A percentile compares a stretch with the other conserved stretches of the same genome.
These are phyloP conservation scores for Cyprichromis sp. DNA, from an alignment of 2,113 vertebrate genomes.

Conservation along the genomic window DNA sequence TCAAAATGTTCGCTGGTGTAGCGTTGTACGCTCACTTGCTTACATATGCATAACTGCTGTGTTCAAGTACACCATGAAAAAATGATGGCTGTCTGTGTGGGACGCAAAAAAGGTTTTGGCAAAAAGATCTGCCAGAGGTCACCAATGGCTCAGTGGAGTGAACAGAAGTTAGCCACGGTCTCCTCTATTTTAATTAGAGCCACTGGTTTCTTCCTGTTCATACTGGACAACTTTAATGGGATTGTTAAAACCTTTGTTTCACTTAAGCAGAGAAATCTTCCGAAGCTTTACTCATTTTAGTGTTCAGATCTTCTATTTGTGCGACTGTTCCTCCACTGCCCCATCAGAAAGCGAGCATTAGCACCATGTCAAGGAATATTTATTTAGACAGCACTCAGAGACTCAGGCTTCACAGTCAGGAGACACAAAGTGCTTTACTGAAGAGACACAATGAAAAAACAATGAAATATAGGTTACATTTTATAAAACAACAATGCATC, in stretches of 20 bases:
- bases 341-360: not conserved
- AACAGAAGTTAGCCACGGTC: not conserved
- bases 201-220: not conserved
- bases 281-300: fast-evolving
- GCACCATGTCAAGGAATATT: not conserved
- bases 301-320: not conserved
- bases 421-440: not conserved
- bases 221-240: not conserved
- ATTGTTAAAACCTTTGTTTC: not conserved
- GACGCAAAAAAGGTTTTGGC: not conserved
- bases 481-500: not conserved
- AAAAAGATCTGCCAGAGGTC: not conserved
- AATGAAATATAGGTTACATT: fast-evolving
- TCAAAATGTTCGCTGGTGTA: not conserved
- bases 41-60: not conserved
- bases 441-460: not conserved
- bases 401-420: not conserved
- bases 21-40: not conserved
- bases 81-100: not conserved
- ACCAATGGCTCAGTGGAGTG: not conserved
- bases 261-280: not conserved
- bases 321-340: not conserved
- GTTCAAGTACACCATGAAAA: not conserved
- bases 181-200: not conserved
- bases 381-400: not conserved